Conservation (phyloP, 2,888 invertebrate genomes). For the Neoscelio sp. region DNA sequence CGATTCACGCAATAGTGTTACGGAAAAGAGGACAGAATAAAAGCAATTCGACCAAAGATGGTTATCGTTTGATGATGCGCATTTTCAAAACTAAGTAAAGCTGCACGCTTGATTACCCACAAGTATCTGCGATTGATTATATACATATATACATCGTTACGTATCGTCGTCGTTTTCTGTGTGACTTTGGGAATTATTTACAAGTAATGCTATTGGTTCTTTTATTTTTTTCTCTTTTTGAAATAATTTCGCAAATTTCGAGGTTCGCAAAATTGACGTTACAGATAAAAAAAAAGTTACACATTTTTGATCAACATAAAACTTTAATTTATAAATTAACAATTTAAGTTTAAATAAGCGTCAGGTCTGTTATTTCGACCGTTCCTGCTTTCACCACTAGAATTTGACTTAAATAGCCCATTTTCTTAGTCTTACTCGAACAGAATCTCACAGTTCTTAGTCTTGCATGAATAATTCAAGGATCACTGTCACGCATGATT, state of each 20-base stretch:
- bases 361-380: constrained; percentile 15
- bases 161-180: constrained; percentile 34
- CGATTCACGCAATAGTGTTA: background rate
- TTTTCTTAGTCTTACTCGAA: too few relatives aligned
- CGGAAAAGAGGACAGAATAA: background rate
- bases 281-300: constrained; percentile 8
- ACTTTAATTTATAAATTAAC: too few relatives aligned
- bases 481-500: constrained; percentile 35
- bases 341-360: background rate
- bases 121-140: constrained; percentile 52
- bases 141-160: constrained; percentile 57
- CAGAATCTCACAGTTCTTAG: too few relatives aligned
- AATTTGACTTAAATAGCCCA: constrained; percentile 50
- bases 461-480: constrained; percentile 14
- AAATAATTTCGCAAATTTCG: constrained; percentile 17
- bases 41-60: background rate
- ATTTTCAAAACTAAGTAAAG: too few relatives aligned
- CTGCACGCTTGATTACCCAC: too few relatives aligned
- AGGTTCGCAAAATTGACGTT: constrained; percentile 4
- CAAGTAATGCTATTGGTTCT: constrained; percentile 40
- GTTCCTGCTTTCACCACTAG: constrained; percentile 18
- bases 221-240: too few relatives aligned
- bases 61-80: background rate
- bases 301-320: background rate
- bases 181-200: constrained; percentile 61